Evolutionary conservation across 2,797 vertebrate species (phyloP).

Genomic region (Gymnoscopelus braueri): DNA sequence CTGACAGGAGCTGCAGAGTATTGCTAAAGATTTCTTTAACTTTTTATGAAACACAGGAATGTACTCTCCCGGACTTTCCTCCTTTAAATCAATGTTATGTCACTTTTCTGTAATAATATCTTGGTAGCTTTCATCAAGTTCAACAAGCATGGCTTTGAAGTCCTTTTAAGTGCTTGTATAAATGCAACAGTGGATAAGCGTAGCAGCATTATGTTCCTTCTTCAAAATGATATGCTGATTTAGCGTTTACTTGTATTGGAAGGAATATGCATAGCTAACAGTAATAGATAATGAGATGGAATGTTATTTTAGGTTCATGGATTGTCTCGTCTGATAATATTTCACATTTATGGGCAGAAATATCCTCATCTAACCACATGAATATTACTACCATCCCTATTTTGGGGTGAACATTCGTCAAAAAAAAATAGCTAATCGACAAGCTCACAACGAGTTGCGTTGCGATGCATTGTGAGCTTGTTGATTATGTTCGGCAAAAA

Average conservation of each 20-base stretch:
- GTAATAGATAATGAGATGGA: constrained; percentile 16
- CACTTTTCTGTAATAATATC: constrained; percentile 33
- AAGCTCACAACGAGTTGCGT: too few species aligned
- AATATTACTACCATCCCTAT: too few species aligned
- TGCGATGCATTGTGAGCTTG: too few species aligned
- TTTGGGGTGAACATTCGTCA: too few species aligned
- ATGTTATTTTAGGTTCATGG: constrained; percentile 12
- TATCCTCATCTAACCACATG: constrained; percentile 41
- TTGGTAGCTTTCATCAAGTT: constrained; percentile 19
- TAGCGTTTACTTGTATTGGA: constrained; percentile 1
- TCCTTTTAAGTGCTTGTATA: constrained; percentile 18
- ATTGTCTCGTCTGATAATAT: constrained; percentile 38
- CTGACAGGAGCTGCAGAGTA: constrained; percentile 55
- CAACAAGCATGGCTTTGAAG: constrained; percentile 34
- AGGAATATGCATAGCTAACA: constrained; percentile 15
- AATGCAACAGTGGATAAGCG: constrained; percentile 24
- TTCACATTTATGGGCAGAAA: constrained; percentile 24
- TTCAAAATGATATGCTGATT: constrained; percentile 7
- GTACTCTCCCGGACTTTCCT: constrained; percentile 33
- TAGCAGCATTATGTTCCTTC: constrained; percentile 16
- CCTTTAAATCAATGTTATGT: constrained; percentile 51
- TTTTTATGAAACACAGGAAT: constrained; percentile 45
- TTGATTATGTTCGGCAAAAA: too few species aligned
- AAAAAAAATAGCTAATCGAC: too few species aligned
- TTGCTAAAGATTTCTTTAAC: constrained; percentile 37